Percentiles rank a stretch among this genome's conserved stretches.
phyloP scores from a whole-genome alignment of 2,888 invertebrate genomes.

The Cotesia congregata region DNA sequence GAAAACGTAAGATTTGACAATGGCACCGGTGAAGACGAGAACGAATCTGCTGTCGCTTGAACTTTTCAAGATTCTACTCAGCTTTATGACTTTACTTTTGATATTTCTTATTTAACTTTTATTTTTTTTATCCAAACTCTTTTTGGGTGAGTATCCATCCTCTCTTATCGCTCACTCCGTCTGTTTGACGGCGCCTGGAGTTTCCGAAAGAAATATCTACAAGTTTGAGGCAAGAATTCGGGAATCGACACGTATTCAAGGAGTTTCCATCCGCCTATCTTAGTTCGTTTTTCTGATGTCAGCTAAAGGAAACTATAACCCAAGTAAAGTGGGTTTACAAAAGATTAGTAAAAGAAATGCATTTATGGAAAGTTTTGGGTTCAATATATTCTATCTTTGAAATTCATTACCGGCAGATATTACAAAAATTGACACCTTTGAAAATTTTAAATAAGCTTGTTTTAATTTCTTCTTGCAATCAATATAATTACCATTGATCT shows the following conservation, averaged over 20 bases:
- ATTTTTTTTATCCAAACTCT: slow-evolving; percentile 20
- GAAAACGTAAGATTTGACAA: slow-evolving; percentile 10
- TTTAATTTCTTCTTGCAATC: too few relatives aligned
- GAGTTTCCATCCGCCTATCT: slow-evolving; percentile 25
- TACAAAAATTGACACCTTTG: too few relatives aligned
- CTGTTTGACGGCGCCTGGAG: neutral
- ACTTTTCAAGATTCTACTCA: slow-evolving; percentile 25
- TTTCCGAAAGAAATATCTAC: neutral
- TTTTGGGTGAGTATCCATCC: slow-evolving; percentile 7
- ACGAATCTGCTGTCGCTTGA: slow-evolving; percentile 18
- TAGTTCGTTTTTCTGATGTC: neutral
- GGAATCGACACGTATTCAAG: slow-evolving; percentile 36
- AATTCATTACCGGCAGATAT: too few relatives aligned
- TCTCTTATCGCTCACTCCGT: slow-evolving; percentile 29
- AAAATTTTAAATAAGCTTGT: too few relatives aligned
- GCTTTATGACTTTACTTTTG: neutral
- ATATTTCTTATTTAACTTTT: slow-evolving; percentile 23
- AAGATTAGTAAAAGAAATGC: neutral
- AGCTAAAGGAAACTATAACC: neutral
- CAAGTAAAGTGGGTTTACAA: neutral
- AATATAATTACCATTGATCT: too few relatives aligned
- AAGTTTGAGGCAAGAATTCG: slow-evolving; percentile 28
- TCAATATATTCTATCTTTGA: too few relatives aligned
- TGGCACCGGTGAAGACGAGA: neutral
- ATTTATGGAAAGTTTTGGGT: neutral